phyloP scores from a whole-genome alignment of 2,113 vertebrate genomes.

The Aplodontia rufa region DNA sequence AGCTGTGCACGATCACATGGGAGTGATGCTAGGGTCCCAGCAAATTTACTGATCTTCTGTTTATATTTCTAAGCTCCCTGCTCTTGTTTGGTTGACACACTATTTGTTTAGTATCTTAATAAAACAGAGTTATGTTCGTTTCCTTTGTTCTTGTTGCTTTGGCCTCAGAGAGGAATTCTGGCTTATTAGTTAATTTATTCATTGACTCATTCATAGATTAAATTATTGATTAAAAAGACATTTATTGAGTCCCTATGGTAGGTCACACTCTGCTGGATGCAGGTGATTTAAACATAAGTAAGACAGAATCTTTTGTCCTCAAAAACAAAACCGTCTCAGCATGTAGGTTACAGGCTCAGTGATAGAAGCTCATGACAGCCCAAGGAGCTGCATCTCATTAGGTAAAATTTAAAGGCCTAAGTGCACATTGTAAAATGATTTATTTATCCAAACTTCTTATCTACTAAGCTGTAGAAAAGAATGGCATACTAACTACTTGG shows the following conservation, averaged over 20 bases:
- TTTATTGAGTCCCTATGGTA: not conserved
- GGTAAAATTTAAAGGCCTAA: not conserved
- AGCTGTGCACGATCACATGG: not conserved
- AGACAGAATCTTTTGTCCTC: not conserved
- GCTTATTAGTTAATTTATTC: constrained; percentile 27
- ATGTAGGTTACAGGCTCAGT: not conserved
- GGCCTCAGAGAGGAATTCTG: not conserved
- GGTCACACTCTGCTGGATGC: not conserved
- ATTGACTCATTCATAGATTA: constrained; percentile 34
- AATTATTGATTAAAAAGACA: constrained; percentile 29
- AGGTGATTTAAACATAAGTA: not conserved
- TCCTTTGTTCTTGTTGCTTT: constrained; percentile 22
- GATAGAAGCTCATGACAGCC: not conserved
- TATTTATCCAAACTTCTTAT: constrained; percentile 12
- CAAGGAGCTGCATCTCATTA: not conserved
- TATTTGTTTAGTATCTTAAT: constrained; percentile 11
- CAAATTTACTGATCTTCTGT: not conserved
- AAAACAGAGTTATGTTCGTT: not conserved
- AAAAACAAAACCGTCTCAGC: not conserved
- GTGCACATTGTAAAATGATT: not conserved
- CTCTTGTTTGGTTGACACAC: not conserved
- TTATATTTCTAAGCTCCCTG: not conserved
- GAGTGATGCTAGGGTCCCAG: not conserved
- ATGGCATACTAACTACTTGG: not conserved
- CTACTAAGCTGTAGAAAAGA: not conserved